Conservation (phyloP, 2,888 invertebrate species). For the Tenthredo distinguenda region DNA sequence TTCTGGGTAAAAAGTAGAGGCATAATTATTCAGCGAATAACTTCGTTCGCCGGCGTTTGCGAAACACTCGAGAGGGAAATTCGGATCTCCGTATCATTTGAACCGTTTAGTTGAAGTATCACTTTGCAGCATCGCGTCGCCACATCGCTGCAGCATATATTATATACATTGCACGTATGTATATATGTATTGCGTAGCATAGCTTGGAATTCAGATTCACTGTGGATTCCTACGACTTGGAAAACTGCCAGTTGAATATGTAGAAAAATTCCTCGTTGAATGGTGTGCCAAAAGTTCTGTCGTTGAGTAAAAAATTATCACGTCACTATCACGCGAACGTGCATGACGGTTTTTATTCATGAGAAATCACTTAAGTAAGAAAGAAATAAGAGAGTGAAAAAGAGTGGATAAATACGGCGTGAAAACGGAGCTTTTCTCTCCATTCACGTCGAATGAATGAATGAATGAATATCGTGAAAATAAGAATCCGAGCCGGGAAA, state of each 20-base stretch:
- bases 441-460: not conserved
- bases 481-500: not conserved
- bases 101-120: constrained; percentile 17
- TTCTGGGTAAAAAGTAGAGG: not conserved
- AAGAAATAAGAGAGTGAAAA: not conserved
- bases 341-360: not conserved
- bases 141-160: not conserved
- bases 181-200: not conserved
- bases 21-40: not conserved
- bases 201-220: constrained; percentile 19
- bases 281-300: not conserved
- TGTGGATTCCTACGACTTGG: not conserved
- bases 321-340: not conserved
- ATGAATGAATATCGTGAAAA: not conserved
- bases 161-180: not conserved
- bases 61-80: not conserved
- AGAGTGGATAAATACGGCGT: not conserved
- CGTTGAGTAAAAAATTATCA: not conserved
- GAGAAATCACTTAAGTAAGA: not conserved
- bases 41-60: not conserved
- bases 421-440: not conserved
- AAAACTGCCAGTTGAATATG: constrained; percentile 30
- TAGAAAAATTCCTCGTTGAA: constrained; percentile 4
- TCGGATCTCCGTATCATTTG: not conserved
- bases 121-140: not conserved